phyloP scores from a whole-genome alignment of 2,113 vertebrate genomes.

The Nycticorax nycticorax region DNA sequence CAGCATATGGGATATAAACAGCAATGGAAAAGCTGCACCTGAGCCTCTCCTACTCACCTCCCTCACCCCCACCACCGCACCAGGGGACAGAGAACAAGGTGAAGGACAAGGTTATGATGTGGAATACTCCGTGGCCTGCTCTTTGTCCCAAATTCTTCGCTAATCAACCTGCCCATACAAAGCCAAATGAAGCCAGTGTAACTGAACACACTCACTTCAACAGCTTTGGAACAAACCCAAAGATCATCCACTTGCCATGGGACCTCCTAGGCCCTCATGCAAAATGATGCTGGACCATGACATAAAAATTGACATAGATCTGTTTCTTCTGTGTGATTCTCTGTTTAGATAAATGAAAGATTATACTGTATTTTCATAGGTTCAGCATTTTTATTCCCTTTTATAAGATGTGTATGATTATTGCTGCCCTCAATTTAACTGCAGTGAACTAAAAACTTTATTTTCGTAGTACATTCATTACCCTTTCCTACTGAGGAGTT shows the following conservation, averaged over 20 bases:
- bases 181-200: neutral
- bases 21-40: neutral
- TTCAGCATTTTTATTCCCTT: neutral
- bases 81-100: neutral
- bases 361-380: neutral
- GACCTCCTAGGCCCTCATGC: neutral
- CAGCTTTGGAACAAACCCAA: neutral
- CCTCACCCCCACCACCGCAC: neutral
- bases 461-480: constrained; percentile 15
- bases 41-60: neutral
- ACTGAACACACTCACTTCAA: neutral
- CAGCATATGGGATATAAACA: neutral
- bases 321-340: neutral
- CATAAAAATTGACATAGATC: neutral
- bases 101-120: neutral
- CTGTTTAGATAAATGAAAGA: neutral
- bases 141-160: neutral
- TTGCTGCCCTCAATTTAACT: neutral
- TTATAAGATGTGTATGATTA: neutral
- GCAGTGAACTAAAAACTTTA: neutral
- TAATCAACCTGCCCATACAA: neutral
- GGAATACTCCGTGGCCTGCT: neutral
- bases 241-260: neutral
- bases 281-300: neutral
- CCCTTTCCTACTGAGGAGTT: neutral